These are phyloP conservation scores for Xestia ashworthii DNA, from an alignment of 2,888 invertebrate genomes.

Conservation along the genomic window DNA sequence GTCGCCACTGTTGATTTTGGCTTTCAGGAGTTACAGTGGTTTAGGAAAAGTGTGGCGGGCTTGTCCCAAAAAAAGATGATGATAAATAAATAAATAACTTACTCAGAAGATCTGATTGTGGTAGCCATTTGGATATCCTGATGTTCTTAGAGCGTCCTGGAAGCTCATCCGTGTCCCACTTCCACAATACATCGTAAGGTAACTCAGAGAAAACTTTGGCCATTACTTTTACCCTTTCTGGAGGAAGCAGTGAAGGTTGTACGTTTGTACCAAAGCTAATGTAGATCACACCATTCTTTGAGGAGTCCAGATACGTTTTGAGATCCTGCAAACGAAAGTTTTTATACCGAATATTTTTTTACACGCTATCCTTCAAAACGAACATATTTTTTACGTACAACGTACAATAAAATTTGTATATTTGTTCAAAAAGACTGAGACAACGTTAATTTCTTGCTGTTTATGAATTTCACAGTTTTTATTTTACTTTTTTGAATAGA, in stretches of 20 bases:
- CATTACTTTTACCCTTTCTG: conserved; percentile 73
- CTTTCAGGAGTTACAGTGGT: too few species aligned
- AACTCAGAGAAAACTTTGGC: conserved; percentile 76
- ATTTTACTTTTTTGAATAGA: too few species aligned
- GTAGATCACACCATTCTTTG: conserved; percentile 83
- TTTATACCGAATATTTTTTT: too few species aligned
- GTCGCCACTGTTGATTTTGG: too few species aligned
- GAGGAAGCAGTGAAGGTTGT: conserved; percentile 73
- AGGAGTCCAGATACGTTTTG: conserved; percentile 78
- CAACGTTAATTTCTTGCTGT: neutral
- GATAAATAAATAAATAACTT: conserved; percentile 59
- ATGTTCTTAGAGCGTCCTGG: conserved; percentile 71
- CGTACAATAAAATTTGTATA: too few species aligned
- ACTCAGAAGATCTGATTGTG: conserved; percentile 83
- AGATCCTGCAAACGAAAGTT: conserved; percentile 69
- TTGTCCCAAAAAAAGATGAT: too few species aligned
- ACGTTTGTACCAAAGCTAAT: conserved; percentile 85
- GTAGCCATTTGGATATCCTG: conserved; percentile 76
- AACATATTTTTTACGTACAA: too few species aligned
- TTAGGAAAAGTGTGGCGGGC: too few species aligned
- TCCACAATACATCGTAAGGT: conserved; percentile 81
- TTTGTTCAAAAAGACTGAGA: too few species aligned
- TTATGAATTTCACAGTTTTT: too few species aligned
- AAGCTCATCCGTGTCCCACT: conserved; percentile 75
- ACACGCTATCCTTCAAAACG: too few species aligned